phyloP scores from a whole-genome alignment of 2,113 vertebrate genomes.

The Peromyscus leucopus region DNA sequence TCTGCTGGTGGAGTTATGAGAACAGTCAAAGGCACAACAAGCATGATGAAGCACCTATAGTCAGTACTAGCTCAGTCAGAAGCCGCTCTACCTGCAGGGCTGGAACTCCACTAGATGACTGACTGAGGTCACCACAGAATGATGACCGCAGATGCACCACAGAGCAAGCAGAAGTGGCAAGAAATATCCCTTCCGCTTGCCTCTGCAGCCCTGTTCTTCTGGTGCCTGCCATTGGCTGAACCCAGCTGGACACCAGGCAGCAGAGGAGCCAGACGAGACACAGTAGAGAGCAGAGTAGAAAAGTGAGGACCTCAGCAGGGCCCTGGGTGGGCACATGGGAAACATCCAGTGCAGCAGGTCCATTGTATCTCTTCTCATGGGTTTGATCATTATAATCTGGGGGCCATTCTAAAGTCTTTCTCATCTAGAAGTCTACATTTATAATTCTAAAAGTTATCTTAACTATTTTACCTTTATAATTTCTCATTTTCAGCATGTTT shows the following conservation, averaged over 20 bases:
- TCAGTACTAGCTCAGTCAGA: background rate
- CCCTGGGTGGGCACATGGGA: background rate
- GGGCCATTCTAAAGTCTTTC: slow-evolving; percentile 13
- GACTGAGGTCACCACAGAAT: background rate
- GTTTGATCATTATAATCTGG: background rate
- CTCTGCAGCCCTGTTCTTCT: background rate
- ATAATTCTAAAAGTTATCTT: slow-evolving; percentile 22
- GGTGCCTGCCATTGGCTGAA: background rate
- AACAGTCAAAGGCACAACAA: background rate
- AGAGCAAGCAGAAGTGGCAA: background rate
- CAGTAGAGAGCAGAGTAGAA: background rate
- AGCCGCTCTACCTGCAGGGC: background rate
- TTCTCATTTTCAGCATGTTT: slow-evolving; percentile 46
- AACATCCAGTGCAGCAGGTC: background rate
- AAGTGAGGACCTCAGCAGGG: background rate
- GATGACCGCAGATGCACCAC: background rate
- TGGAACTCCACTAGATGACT: background rate
- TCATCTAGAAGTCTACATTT: slow-evolving; percentile 15
- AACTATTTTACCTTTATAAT: slow-evolving; percentile 40
- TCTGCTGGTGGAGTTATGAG: background rate
- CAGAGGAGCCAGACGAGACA: background rate
- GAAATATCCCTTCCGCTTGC: background rate
- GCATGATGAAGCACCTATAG: background rate
- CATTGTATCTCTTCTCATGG: background rate
- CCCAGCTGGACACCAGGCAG: background rate